phyloP scores from a whole-genome alignment of 2,113 vertebrate genomes.

The Myiozetetes cayanensis region DNA sequence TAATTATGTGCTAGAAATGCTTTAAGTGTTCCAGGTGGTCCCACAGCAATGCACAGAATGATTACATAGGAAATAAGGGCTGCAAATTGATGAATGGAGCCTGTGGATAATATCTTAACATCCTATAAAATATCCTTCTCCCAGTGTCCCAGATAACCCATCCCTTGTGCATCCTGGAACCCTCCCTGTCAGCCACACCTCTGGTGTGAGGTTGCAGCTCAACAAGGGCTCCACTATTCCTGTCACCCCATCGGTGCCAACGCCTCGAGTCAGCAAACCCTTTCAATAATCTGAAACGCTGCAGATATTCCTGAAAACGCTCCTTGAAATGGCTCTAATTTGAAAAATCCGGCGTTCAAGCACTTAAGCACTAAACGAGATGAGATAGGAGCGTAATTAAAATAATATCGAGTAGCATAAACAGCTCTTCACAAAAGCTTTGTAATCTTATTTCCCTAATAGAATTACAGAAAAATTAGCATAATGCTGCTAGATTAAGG shows the following conservation, averaged over 20 bases:
- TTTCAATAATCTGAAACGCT: neutral
- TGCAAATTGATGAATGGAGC: neutral
- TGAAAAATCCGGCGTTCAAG: neutral
- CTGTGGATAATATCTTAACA: neutral
- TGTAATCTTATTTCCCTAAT: neutral
- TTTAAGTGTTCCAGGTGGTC: neutral
- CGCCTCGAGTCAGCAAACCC: neutral
- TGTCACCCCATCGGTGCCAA: neutral
- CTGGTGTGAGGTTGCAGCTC: neutral
- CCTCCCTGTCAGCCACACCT: neutral
- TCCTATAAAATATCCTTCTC: neutral
- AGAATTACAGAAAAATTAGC: neutral
- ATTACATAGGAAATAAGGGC: neutral
- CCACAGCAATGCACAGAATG: neutral
- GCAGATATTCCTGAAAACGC: neutral
- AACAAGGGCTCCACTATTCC: neutral
- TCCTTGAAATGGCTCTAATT: neutral
- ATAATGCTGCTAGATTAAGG: neutral
- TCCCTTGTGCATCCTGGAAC: neutral
- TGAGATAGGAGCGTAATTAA: neutral
- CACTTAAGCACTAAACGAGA: accelerated
- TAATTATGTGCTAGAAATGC: neutral
- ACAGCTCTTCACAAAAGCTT: neutral
- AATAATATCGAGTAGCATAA: neutral
- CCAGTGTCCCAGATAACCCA: neutral